Conservation (phyloP, 2,888 invertebrate genomes). For the Lepas anatifera region DNA sequence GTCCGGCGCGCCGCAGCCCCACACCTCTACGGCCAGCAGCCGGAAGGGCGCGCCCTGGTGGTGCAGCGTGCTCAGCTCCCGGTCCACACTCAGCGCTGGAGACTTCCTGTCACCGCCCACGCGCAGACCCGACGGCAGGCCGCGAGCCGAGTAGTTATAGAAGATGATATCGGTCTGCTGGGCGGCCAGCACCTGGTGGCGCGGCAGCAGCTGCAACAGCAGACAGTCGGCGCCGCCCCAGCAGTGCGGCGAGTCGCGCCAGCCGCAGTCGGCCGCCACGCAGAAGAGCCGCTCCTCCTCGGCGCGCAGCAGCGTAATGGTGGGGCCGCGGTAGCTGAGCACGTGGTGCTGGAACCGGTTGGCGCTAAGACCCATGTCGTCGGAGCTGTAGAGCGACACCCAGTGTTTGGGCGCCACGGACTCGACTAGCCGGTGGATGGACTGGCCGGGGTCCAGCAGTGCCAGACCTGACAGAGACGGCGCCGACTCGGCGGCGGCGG, state of each 20-base stretch:
- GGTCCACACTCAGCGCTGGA: conserved; percentile 58
- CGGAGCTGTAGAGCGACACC: conserved; percentile 69
- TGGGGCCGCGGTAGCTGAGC: conserved; percentile 53
- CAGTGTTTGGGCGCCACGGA: conserved; percentile 51
- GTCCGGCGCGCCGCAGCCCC: conserved; percentile 67
- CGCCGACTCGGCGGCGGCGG: not conserved
- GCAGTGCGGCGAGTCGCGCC: conserved; percentile 73
- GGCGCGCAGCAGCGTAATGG: conserved; percentile 42
- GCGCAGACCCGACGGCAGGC: conserved; percentile 69
- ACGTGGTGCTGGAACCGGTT: conserved; percentile 83
- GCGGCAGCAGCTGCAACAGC: conserved; percentile 55
- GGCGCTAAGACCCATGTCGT: conserved; percentile 72
- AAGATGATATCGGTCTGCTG: conserved; percentile 47
- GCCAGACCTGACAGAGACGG: conserved; percentile 11
- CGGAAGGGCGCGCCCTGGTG: conserved; percentile 53
- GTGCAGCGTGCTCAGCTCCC: conserved; percentile 56
- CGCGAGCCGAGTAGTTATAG: conserved; percentile 68
- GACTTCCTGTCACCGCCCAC: conserved; percentile 67
- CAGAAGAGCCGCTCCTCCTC: conserved; percentile 55
- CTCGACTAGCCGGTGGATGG: conserved; percentile 41
- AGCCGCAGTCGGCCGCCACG: conserved; percentile 62
- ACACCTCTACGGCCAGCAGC: conserved; percentile 55
- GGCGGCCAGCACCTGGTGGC: conserved; percentile 32
- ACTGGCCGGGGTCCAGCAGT: conserved; percentile 36
- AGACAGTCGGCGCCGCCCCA: conserved; percentile 70